A percentile compares a stretch with the other conserved stretches of the same genome.
phyloP scores from a whole-genome alignment of 2,888 invertebrate species.

The Acheta domesticus region DNA sequence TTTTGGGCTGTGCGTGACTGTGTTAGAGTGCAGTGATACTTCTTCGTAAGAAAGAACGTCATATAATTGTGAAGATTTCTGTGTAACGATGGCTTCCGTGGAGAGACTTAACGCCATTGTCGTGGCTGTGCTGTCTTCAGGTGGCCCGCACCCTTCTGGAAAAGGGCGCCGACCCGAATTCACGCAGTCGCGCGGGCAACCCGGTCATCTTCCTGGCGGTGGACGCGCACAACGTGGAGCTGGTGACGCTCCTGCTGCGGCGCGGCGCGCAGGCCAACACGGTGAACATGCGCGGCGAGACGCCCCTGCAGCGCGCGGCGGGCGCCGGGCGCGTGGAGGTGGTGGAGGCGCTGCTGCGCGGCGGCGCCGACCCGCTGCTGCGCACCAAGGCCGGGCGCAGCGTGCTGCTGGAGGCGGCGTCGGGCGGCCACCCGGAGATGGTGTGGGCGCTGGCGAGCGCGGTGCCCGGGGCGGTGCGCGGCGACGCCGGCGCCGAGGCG shows the following conservation, averaged over 20 bases:
- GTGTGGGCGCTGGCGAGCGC: conserved; percentile 6
- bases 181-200: background rate
- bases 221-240: background rate
- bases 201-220: background rate
- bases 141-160: background rate
- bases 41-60: too few species aligned
- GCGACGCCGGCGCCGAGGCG: background rate
- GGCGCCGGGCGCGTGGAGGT: background rate
- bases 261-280: background rate
- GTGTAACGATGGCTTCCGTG: too few species aligned
- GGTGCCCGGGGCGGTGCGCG: background rate
- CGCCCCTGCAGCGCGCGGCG: background rate
- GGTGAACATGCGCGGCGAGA: background rate
- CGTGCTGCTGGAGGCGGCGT: conserved; percentile 4
- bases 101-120: too few species aligned
- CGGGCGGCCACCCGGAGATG: background rate
- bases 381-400: background rate
- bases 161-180: background rate
- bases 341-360: background rate
- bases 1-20: too few species aligned
- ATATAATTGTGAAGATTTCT: too few species aligned
- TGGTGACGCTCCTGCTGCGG: background rate
- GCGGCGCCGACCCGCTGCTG: background rate
- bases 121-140: too few species aligned
- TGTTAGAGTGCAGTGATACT: too few species aligned